Conservation (phyloP, 2,113 vertebrate species). For the Galeopterus variegatus region DNA sequence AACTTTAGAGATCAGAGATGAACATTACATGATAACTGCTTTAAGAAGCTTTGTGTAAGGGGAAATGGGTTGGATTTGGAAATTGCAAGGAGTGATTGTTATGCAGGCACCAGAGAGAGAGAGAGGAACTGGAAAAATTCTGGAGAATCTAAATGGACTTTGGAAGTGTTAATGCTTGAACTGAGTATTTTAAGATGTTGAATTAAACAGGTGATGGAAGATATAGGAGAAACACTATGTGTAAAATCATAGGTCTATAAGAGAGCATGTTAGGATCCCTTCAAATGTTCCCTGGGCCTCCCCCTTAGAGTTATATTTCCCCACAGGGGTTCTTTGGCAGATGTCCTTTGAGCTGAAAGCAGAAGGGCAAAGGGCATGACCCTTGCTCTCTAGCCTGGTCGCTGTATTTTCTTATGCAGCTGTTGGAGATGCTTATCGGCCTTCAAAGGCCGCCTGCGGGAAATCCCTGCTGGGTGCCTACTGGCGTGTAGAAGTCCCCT, state of each 20-base stretch:
- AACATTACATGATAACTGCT: background rate
- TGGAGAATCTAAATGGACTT: background rate
- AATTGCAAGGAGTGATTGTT: background rate
- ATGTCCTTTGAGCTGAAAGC: constrained; percentile 77
- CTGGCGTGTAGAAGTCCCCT: constrained; percentile 43
- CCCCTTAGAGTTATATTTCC: constrained; percentile 63
- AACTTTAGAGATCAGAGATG: background rate
- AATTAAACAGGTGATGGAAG: background rate
- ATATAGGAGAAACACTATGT: background rate
- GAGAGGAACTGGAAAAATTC: background rate
- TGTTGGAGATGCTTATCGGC: constrained; percentile 81
- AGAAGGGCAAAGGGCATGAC: constrained; percentile 73
- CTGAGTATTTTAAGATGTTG: background rate
- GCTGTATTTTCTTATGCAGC: constrained; percentile 72
- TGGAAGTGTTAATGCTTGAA: background rate
- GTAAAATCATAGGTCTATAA: background rate
- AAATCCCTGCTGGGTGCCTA: constrained; percentile 79
- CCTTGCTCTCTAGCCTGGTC: constrained; percentile 66
- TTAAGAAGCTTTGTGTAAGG: background rate
- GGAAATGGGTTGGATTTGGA: background rate
- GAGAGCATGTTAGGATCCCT: background rate
- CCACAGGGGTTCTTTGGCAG: constrained; percentile 82
- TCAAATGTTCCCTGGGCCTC: constrained; percentile 44
- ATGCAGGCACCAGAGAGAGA: background rate
- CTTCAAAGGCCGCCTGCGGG: constrained; percentile 78